Evolutionary conservation across 1,140 invertebrate genomes (phyloP).

Genomic region (Drosophila leontia): DNA sequence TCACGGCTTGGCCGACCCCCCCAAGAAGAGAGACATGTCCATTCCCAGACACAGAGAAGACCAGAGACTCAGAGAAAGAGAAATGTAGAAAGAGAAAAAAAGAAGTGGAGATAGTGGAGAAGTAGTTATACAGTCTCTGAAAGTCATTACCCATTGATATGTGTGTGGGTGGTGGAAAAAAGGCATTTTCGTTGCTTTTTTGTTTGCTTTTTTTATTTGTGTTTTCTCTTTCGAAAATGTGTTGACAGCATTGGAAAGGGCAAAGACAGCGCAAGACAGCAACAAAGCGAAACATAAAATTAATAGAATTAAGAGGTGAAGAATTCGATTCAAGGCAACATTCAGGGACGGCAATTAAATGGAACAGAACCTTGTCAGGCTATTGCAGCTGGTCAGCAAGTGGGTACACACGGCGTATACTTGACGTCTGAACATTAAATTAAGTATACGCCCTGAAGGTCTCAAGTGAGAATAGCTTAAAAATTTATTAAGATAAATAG

Average conservation of each 20-base stretch:
- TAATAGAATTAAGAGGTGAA: constrained; percentile 71
- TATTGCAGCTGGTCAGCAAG: not conserved
- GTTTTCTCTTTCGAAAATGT: constrained; percentile 13
- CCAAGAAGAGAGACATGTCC: constrained; percentile 14
- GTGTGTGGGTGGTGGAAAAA: constrained; percentile 18
- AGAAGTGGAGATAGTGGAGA: constrained; percentile 14
- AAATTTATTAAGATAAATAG: not conserved
- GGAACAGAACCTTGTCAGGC: constrained; percentile 56
- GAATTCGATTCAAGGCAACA: constrained; percentile 70
- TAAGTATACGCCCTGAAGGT: not conserved
- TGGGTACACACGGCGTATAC: constrained; percentile 15
- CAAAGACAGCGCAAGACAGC: constrained; percentile 62
- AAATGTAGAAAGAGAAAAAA: constrained; percentile 12
- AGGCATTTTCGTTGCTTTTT: constrained; percentile 19
- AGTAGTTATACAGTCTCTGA: constrained; percentile 48
- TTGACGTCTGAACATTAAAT: not conserved
- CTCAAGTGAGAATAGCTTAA: too few relatives aligned
- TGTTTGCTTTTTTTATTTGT: constrained; percentile 1
- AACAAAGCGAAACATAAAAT: constrained; percentile 59
- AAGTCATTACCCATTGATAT: constrained; percentile 71
- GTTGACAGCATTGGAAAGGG: constrained; percentile 57
- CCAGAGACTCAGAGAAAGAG: constrained; percentile 8
- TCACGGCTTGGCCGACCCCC: constrained; percentile 33
- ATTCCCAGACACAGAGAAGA: constrained; percentile 17
- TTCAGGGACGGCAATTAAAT: constrained; percentile 64